Conservation (phyloP, 2,113 vertebrate genomes). For the Xiphophorus hellerii region DNA sequence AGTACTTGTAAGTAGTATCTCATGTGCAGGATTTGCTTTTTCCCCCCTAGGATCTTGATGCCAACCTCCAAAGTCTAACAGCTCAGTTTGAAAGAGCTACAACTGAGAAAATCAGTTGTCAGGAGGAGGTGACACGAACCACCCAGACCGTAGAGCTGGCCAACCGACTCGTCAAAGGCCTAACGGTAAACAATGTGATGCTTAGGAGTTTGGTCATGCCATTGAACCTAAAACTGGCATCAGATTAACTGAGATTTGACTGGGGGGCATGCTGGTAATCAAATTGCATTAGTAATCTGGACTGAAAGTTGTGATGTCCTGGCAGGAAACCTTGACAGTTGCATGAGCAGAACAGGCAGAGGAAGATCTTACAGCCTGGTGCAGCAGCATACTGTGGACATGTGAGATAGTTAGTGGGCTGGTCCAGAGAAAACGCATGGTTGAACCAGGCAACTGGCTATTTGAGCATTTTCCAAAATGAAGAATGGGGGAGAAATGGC, state of each 20-base stretch:
- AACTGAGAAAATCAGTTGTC: constrained; percentile 81
- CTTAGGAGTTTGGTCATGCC: constrained; percentile 34
- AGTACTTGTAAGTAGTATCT: constrained; percentile 5
- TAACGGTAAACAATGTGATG: constrained; percentile 79
- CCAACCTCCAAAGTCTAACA: constrained; percentile 78
- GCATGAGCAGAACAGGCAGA: constrained; percentile 46
- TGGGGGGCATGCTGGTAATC: constrained; percentile 43
- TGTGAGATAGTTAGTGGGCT: constrained; percentile 74
- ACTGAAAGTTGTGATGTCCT: constrained; percentile 59
- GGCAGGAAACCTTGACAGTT: constrained; percentile 54
- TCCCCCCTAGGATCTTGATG: constrained; percentile 80
- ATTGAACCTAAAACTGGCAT: constrained; percentile 44
- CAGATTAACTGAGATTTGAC: constrained; percentile 43
- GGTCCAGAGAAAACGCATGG: constrained; percentile 74
- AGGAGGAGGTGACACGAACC: constrained; percentile 81
- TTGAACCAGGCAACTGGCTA: constrained; percentile 71
- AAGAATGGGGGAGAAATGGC: constrained; percentile 50
- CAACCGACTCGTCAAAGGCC: constrained; percentile 82
- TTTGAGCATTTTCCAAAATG: constrained; percentile 75
- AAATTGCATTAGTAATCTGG: constrained; percentile 60
- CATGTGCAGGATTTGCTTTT: constrained; percentile 26
- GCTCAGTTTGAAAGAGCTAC: constrained; percentile 82
- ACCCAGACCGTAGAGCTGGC: constrained; percentile 81
- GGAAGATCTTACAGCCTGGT: constrained; percentile 62
- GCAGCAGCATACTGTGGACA: constrained; percentile 71